A percentile compares a stretch with the other conserved stretches of the same genome.
Evolutionary conservation across 2,888 invertebrate species (phyloP).

Genomic region (Epirrita christyi): DNA sequence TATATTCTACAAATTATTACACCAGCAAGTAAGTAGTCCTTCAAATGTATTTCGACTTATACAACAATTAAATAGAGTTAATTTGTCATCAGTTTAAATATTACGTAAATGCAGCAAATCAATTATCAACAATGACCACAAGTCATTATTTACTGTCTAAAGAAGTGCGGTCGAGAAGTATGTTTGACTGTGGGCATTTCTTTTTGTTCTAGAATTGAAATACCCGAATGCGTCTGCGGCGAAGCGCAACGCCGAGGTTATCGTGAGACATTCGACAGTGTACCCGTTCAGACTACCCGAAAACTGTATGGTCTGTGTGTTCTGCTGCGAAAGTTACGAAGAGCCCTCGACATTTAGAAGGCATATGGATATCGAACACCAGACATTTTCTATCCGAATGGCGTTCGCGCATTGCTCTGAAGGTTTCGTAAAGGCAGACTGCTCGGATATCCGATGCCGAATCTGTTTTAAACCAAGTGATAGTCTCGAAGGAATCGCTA

Average conservation of each 20-base stretch:
- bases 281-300: conserved; percentile 78
- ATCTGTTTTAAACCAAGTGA: conserved; percentile 56
- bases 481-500: conserved; percentile 57
- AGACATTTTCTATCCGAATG: conserved; percentile 59
- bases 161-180: conserved; percentile 21
- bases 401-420: conserved; percentile 69
- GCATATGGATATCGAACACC: conserved; percentile 71
- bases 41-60: too few species aligned
- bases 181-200: conserved; percentile 69
- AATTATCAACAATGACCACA: neutral
- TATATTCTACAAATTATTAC: too few species aligned
- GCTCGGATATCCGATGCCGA: conserved; percentile 67
- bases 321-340: conserved; percentile 69
- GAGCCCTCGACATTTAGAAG: conserved; percentile 61
- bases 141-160: neutral
- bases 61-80: too few species aligned
- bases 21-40: too few species aligned
- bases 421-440: conserved; percentile 71
- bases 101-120: neutral
- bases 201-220: conserved; percentile 78
- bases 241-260: conserved; percentile 75
- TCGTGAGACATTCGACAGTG: conserved; percentile 74
- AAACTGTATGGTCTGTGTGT: conserved; percentile 73
- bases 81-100: too few species aligned
- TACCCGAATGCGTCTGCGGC: conserved; percentile 63